Conservation (phyloP, 2,888 invertebrate species). For the Ptychoptera albimana region DNA sequence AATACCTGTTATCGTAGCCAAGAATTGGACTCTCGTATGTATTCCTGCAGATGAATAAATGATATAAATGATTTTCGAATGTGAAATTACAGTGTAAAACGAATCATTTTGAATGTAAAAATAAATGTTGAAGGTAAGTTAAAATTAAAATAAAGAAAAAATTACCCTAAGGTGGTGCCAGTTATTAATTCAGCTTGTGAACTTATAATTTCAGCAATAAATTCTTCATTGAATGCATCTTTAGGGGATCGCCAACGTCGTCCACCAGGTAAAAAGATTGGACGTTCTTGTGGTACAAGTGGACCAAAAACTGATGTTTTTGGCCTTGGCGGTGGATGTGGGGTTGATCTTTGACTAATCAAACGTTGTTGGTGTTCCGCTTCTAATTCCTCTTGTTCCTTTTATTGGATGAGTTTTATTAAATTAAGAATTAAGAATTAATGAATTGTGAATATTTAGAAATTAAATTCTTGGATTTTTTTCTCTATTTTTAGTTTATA, state of each 20-base stretch:
- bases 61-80: background rate
- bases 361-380: conserved; percentile 33
- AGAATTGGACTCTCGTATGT: conserved; percentile 27
- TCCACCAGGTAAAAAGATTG: conserved; percentile 61
- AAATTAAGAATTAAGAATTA: no score
- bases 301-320: conserved; percentile 34
- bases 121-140: background rate
- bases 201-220: conserved; percentile 70
- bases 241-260: conserved; percentile 66
- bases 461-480: no score
- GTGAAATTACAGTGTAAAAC: no score
- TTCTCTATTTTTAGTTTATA: no score
- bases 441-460: no score
- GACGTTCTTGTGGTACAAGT: conserved; percentile 45
- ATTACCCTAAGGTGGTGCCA: conserved; percentile 73
- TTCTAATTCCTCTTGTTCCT: conserved; percentile 30
- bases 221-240: conserved; percentile 77
- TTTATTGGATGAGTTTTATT: background rate
- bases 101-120: background rate
- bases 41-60: conserved; percentile 17
- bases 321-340: conserved; percentile 23
- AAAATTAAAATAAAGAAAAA: conserved; percentile 7
- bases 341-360: conserved; percentile 32
- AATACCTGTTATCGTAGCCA: conserved; percentile 29
- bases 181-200: conserved; percentile 75